phyloP scores from a whole-genome alignment of 2,797 vertebrate species.

The Dicrostonyx torquatus region DNA sequence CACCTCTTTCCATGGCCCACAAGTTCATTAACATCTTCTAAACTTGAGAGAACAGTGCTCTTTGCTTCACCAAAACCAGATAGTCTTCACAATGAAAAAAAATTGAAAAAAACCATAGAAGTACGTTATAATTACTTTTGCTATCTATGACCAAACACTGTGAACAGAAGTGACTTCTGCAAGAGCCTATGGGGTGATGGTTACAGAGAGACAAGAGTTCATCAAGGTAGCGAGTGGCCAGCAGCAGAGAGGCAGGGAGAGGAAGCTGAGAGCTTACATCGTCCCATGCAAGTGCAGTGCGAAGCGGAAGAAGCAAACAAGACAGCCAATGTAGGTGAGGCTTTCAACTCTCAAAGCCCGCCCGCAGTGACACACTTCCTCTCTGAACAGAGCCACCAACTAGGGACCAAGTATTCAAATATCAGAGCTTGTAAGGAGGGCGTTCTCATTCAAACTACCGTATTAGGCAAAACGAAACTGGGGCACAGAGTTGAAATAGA shows the following conservation, averaged over 20 bases:
- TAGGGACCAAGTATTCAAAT: background rate
- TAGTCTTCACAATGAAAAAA: background rate
- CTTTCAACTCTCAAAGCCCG: background rate
- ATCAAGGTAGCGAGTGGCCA: background rate
- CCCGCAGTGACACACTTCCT: background rate
- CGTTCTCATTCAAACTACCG: background rate
- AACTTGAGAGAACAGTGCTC: background rate
- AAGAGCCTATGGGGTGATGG: background rate
- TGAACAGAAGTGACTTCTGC: background rate
- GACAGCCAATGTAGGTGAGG: background rate
- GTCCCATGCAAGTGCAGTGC: background rate
- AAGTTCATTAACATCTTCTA: conserved; percentile 10
- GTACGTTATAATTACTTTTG: background rate
- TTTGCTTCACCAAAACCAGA: background rate
- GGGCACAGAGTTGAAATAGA: conserved; percentile 31
- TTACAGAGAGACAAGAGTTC: background rate
- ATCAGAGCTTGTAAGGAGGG: no score
- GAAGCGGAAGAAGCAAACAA: background rate
- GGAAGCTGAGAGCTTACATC: background rate
- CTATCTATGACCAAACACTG: background rate
- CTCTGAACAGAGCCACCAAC: background rate
- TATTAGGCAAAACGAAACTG: background rate
- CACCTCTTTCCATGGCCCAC: background rate
- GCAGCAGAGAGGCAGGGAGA: background rate
- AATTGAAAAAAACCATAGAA: background rate